A percentile compares a stretch with the other conserved stretches of the same genome.
Conservation (phyloP, 2,888 invertebrate species). For the Xestia ashworthii region DNA sequence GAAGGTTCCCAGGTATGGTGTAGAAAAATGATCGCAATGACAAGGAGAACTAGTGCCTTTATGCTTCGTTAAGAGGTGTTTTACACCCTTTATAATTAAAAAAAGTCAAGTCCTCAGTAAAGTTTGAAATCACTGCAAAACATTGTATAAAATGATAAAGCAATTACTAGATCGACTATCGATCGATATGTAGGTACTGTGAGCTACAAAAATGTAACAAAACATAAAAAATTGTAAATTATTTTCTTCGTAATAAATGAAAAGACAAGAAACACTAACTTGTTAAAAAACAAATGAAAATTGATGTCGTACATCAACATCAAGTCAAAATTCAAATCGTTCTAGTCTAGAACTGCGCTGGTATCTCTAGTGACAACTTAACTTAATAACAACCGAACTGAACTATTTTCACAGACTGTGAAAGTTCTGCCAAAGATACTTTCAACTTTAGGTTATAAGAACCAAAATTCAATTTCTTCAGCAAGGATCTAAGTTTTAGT, state of each 20-base stretch:
- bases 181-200: background rate
- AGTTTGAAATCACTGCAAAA: background rate
- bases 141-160: background rate
- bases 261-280: slow-evolving; percentile 3
- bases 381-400: slow-evolving; percentile 1
- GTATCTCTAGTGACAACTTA: slow-evolving; percentile 15
- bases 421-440: background rate
- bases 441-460: background rate
- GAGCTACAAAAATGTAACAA: background rate
- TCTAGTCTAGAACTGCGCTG: background rate
- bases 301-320: background rate
- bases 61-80: no score
- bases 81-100: no score
- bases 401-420: background rate
- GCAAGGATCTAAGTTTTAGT: slow-evolving; percentile 1
- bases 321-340: slow-evolving; percentile 7
- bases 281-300: slow-evolving; percentile 4
- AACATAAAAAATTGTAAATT: background rate
- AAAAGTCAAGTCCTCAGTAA: no score
- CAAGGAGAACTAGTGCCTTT: no score
- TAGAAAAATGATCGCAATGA: no score
- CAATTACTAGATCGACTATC: no score
- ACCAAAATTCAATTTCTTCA: slow-evolving; percentile 7
- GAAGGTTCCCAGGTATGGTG: no score
- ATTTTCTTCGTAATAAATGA: background rate